Conservation (phyloP, 2,113 vertebrate species). For the Proteles cristata region DNA sequence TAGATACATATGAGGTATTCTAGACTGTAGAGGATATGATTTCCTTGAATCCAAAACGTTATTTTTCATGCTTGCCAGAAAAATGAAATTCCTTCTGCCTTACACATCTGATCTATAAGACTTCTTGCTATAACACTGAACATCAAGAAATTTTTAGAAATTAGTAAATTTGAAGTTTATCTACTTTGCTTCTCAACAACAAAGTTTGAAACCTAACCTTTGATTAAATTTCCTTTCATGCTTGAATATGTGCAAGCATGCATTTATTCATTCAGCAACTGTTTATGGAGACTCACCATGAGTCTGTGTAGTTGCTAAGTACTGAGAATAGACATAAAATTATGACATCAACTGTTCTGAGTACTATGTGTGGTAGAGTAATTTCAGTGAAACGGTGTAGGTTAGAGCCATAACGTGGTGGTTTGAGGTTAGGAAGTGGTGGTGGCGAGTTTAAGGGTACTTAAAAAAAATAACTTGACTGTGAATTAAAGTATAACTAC, state of each 20-base stretch:
- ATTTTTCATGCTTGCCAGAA: slow-evolving; percentile 45
- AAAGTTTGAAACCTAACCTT: not conserved
- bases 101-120: slow-evolving; percentile 22
- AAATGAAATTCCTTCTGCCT: slow-evolving; percentile 55
- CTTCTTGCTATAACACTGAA: not conserved
- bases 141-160: slow-evolving; percentile 26
- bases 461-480: not conserved
- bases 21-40: not conserved
- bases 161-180: slow-evolving; percentile 25
- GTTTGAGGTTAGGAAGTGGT: not conserved
- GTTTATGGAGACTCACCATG: not conserved
- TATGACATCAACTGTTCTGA: not conserved
- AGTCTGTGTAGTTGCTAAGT: not conserved
- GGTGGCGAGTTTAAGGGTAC: not conserved
- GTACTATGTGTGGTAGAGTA: not conserved
- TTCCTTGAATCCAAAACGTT: slow-evolving; percentile 30
- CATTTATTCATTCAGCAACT: not conserved
- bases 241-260: not conserved
- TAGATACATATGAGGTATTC: not conserved
- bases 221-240: not conserved
- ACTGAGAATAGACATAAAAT: not conserved
- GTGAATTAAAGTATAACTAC: not conserved
- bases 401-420: not conserved
- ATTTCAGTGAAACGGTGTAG: not conserved
- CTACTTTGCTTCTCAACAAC: not conserved